A percentile compares a stretch with the other conserved stretches of the same genome.
Evolutionary conservation across 2,113 vertebrate genomes (phyloP).

Genomic region (Bubalus kerabau): DNA sequence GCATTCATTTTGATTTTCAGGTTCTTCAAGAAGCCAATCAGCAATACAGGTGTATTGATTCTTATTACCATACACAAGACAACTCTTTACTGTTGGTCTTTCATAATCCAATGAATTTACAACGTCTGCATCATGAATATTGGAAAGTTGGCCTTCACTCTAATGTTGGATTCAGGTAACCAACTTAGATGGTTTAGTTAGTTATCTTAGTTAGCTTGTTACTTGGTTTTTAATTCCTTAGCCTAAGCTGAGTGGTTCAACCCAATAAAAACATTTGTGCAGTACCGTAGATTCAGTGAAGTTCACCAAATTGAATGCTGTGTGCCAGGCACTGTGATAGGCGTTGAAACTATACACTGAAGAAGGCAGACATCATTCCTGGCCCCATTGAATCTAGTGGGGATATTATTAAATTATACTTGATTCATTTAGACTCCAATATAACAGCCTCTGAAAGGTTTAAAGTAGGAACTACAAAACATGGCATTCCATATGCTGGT

Average conservation of each 20-base stretch:
- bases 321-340: background rate
- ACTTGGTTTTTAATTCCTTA: background rate
- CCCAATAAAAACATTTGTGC: background rate
- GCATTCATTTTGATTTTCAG: slow-evolving; percentile 75
- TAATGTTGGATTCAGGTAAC: slow-evolving; percentile 92
- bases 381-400: background rate
- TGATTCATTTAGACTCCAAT: background rate
- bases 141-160: slow-evolving; percentile 90
- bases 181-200: background rate
- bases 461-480: background rate
- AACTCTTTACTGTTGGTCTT: slow-evolving; percentile 87
- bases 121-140: slow-evolving; percentile 79
- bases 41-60: slow-evolving; percentile 86
- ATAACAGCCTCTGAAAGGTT: background rate
- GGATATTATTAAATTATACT: background rate
- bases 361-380: background rate
- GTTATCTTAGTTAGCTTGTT: background rate
- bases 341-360: background rate
- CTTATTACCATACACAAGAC: slow-evolving; percentile 83
- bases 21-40: slow-evolving; percentile 85
- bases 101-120: slow-evolving; percentile 89
- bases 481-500: background rate
- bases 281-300: background rate
- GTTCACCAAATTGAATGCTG: background rate
- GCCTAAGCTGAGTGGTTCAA: background rate